Conservation (phyloP, 2,888 invertebrate species). For the Melinaea menophilus region DNA sequence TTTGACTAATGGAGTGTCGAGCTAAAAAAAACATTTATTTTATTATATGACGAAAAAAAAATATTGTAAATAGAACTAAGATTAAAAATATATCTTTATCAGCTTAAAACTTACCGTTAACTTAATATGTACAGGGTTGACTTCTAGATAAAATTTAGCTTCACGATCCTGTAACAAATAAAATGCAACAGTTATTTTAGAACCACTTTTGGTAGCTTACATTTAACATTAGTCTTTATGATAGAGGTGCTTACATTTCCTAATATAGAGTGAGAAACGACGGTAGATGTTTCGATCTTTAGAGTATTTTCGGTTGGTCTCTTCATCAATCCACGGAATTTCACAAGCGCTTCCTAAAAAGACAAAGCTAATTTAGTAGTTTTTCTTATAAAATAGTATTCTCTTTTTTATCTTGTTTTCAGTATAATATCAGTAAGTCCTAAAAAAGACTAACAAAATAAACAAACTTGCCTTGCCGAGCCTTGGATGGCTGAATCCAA, state of each 20-base stretch:
- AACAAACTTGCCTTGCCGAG: slow-evolving; percentile 73
- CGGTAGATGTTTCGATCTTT: slow-evolving; percentile 55
- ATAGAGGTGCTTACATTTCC: slow-evolving; percentile 51
- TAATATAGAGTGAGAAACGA: slow-evolving; percentile 53
- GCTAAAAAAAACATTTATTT: slow-evolving; percentile 36
- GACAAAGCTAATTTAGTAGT: slow-evolving; percentile 3
- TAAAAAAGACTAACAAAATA: not conserved
- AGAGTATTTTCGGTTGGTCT: slow-evolving; percentile 49
- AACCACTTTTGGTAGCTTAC: no score
- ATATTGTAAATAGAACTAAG: not conserved
- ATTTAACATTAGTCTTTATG: not conserved
- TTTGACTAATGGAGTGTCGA: slow-evolving; percentile 71
- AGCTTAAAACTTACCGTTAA: slow-evolving; percentile 52
- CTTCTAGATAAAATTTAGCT: slow-evolving; percentile 56
- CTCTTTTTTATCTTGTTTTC: no score
- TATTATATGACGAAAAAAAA: not conserved
- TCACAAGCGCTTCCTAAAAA: slow-evolving; percentile 56
- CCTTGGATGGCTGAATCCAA: slow-evolving; percentile 82
- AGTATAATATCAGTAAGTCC: no score
- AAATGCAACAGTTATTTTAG: not conserved
- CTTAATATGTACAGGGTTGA: slow-evolving; percentile 56
- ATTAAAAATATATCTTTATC: not conserved
- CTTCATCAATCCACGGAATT: slow-evolving; percentile 46
- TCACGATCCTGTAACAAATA: slow-evolving; percentile 56
- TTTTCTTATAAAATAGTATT: no score